These are phyloP conservation scores for Endotricha flammealis DNA, from an alignment of 2,888 invertebrate genomes.

Conservation along the genomic window DNA sequence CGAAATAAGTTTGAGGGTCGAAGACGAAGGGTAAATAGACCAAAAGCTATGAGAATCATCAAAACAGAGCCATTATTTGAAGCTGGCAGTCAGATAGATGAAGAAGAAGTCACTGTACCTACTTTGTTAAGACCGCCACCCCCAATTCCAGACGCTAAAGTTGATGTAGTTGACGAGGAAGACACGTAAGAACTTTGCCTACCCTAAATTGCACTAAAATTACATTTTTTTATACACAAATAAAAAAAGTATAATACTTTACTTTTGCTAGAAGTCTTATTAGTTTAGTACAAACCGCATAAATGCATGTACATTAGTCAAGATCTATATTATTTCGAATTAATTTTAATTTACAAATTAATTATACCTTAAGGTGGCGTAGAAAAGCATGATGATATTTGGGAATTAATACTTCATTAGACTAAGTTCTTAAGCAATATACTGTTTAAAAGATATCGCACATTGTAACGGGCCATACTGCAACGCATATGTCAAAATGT, in stretches of 20 bases:
- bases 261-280: background rate
- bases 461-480: no score
- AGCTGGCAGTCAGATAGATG: constrained; percentile 38
- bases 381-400: background rate
- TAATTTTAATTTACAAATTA: no score
- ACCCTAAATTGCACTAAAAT: no score
- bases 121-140: constrained; percentile 50
- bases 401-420: background rate
- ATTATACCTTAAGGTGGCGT: no score
- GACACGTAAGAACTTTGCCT: constrained; percentile 10
- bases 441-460: no score
- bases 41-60: constrained; percentile 45
- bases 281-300: background rate
- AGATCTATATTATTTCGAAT: background rate
- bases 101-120: constrained; percentile 38
- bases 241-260: constrained; percentile 7
- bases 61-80: constrained; percentile 61
- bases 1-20: constrained; percentile 43
- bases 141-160: constrained; percentile 44
- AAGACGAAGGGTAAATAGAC: constrained; percentile 48
- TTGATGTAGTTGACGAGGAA: constrained; percentile 27
- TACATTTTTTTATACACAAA: constrained; percentile 1
- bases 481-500: no score
- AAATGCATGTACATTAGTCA: background rate
- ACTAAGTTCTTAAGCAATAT: no score